phyloP scores from a whole-genome alignment of 2,113 vertebrate species.

The Platysteira castanea region DNA sequence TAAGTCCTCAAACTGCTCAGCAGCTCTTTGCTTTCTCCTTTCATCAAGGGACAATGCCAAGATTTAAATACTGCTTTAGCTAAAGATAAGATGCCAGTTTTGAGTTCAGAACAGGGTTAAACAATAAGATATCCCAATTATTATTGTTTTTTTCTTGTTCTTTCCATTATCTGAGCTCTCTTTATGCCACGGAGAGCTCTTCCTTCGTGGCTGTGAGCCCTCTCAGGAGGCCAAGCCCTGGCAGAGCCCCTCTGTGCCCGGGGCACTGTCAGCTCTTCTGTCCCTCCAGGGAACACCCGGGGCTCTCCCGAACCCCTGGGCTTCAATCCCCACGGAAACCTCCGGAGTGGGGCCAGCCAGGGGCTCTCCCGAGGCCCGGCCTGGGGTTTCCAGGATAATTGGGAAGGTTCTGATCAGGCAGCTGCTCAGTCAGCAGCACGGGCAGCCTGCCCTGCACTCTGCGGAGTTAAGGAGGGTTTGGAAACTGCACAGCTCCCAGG shows the following conservation, averaged over 20 bases:
- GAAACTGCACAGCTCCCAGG: not conserved
- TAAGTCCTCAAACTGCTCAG: not conserved
- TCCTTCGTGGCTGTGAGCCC: not conserved
- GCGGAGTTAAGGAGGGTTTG: not conserved
- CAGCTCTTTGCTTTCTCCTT: not conserved
- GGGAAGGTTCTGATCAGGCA: not conserved
- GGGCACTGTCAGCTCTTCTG: not conserved
- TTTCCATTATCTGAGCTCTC: not conserved
- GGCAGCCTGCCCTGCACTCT: not conserved
- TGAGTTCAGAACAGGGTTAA: not conserved
- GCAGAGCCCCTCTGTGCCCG: not conserved
- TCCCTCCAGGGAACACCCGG: not conserved
- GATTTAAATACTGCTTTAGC: not conserved
- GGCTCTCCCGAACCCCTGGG: not conserved
- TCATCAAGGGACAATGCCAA: not conserved
- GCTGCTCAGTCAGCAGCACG: not conserved
- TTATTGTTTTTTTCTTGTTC: not conserved
- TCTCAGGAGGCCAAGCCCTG: not conserved
- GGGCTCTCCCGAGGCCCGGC: not conserved
- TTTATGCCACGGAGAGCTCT: not conserved
- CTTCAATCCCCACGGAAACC: not conserved
- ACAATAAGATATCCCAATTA: not conserved
- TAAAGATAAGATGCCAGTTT: not conserved
- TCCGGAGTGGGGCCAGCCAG: conserved; percentile 33
- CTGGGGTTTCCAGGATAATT: conserved; percentile 15